phyloP scores from a whole-genome alignment of 2,888 invertebrate species.

The Megaustenia siamemsis region DNA sequence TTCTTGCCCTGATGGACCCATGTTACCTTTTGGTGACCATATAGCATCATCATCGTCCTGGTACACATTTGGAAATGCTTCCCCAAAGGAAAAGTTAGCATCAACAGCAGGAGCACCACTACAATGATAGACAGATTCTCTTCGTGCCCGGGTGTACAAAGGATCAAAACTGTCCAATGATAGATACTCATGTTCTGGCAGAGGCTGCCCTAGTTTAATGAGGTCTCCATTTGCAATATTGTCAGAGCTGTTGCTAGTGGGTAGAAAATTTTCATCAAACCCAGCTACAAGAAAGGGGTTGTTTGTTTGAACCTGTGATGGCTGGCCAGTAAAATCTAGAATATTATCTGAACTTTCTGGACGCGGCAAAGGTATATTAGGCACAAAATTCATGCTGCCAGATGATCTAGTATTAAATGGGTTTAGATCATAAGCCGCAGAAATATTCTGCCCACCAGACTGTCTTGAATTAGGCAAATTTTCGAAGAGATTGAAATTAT shows the following conservation, averaged over 20 bases:
- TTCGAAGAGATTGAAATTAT: neutral
- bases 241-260: neutral
- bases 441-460: neutral
- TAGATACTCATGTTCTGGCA: conserved; percentile 70
- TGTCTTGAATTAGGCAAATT: neutral
- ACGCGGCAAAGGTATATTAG: conserved; percentile 39
- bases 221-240: conserved; percentile 59
- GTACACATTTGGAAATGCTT: conserved; percentile 58
- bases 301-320: conserved; percentile 13
- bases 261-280: conserved; percentile 43
- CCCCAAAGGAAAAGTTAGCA: conserved; percentile 58
- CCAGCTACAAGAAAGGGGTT: conserved; percentile 42
- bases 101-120: neutral
- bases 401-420: conserved; percentile 15
- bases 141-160: conserved; percentile 67
- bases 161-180: conserved; percentile 74
- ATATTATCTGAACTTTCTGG: conserved; percentile 50
- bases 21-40: conserved; percentile 10
- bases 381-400: conserved; percentile 38
- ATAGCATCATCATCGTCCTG: conserved; percentile 37
- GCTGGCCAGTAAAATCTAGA: neutral
- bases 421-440: conserved; percentile 46
- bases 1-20: neutral
- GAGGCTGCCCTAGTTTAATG: conserved; percentile 58
- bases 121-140: conserved; percentile 62